Evolutionary conservation across 2,888 invertebrate genomes (phyloP).

Genomic region (Lysandra coridon): DNA sequence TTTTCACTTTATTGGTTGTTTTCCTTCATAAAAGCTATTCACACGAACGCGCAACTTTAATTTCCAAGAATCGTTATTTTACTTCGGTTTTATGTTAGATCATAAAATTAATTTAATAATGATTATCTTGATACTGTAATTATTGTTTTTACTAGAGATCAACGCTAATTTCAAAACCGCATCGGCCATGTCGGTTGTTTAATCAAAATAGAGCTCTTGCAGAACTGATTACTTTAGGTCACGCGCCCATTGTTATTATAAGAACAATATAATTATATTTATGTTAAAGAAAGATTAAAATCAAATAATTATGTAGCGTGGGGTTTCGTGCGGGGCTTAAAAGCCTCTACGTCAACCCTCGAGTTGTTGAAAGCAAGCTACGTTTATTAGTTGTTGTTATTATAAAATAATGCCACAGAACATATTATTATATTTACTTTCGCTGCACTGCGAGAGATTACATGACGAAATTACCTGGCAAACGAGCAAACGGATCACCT

Average conservation of each 20-base stretch:
- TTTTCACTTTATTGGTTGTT: neutral
- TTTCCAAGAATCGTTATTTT: neutral
- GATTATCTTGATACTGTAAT: too few relatives aligned
- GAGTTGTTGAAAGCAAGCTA: slow-evolving; percentile 2
- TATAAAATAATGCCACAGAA: neutral
- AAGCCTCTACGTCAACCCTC: slow-evolving; percentile 22
- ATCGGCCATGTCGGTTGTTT: neutral
- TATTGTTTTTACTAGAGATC: neutral
- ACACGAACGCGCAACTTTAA: neutral
- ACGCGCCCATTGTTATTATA: slow-evolving; percentile 12
- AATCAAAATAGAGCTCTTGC: neutral
- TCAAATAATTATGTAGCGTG: slow-evolving; percentile 3
- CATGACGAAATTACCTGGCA: too few relatives aligned
- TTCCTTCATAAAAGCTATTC: neutral
- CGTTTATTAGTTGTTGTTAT: neutral
- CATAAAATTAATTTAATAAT: too few relatives aligned
- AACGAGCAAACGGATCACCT: too few relatives aligned
- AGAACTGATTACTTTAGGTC: neutral
- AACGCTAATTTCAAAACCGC: neutral
- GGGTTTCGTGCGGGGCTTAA: neutral
- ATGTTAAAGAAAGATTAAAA: slow-evolving; percentile 19
- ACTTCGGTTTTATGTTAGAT: neutral
- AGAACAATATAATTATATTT: slow-evolving; percentile 18
- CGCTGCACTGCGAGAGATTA: neutral
- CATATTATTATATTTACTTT: neutral